Evolutionary conservation across 2,113 vertebrate species (phyloP).

Genomic region (Xiphias gladius): DNA sequence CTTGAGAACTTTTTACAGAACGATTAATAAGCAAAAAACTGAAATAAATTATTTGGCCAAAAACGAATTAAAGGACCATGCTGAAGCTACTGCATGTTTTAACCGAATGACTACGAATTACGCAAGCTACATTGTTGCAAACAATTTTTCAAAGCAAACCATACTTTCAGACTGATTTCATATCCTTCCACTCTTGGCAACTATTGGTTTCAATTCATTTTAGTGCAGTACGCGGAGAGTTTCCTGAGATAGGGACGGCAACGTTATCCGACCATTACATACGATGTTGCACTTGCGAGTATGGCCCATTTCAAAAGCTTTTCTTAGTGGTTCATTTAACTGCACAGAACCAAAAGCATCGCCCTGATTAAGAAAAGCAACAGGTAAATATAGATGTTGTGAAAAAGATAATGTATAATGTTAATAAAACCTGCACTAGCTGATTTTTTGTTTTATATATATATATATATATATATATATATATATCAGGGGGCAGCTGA

Average conservation of each 20-base stretch:
- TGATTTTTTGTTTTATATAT: no score
- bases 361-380: no score
- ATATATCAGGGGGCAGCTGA: background rate
- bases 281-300: constrained; percentile 1
- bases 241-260: background rate
- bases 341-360: background rate
- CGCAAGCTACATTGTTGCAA: constrained; percentile 19
- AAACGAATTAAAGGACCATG: constrained; percentile 54
- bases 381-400: background rate
- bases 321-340: background rate
- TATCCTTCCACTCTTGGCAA: constrained; percentile 30
- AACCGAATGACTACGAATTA: constrained; percentile 44
- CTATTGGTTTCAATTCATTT: constrained; percentile 22
- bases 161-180: constrained; percentile 25
- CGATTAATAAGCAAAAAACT: constrained; percentile 43
- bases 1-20: constrained; percentile 17
- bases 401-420: background rate
- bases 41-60: constrained; percentile 34
- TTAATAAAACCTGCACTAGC: no score
- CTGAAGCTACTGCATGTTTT: constrained; percentile 55
- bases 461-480: no score
- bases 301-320: background rate
- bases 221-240: constrained; percentile 6
- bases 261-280: background rate
- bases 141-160: constrained; percentile 37